phyloP scores from a whole-genome alignment of 2,797 vertebrate genomes.

The Neosilurus hyrtlii region DNA sequence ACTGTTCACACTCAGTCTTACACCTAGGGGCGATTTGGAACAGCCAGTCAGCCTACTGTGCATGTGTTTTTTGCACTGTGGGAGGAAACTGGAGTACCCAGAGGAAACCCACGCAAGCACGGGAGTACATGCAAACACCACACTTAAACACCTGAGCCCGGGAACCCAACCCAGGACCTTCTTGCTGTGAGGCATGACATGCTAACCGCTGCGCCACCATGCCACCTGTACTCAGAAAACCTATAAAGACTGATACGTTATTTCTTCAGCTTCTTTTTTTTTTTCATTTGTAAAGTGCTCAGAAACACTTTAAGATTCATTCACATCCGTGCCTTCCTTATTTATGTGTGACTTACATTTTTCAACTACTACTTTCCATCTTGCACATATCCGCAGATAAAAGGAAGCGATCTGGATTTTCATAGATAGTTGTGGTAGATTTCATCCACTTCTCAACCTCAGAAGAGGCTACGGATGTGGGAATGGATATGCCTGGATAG shows the following conservation, averaged over 20 bases:
- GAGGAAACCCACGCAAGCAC: too few relatives aligned
- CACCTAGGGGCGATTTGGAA: too few relatives aligned
- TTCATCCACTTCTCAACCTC: conserved; percentile 57
- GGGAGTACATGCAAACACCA: too few relatives aligned
- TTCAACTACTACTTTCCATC: conserved; percentile 60
- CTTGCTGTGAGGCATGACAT: too few relatives aligned
- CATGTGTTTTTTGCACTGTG: too few relatives aligned
- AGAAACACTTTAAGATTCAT: conserved; percentile 12
- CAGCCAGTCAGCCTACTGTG: too few relatives aligned
- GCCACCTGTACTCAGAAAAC: background rate
- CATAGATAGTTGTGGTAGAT: conserved; percentile 59
- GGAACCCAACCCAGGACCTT: too few relatives aligned
- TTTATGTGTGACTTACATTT: conserved; percentile 57
- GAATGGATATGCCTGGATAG: conserved; percentile 47
- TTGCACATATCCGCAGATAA: conserved; percentile 59
- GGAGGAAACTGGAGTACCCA: too few relatives aligned
- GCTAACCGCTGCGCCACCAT: too few relatives aligned
- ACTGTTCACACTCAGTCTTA: too few relatives aligned
- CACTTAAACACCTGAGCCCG: too few relatives aligned
- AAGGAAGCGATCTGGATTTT: conserved; percentile 56
- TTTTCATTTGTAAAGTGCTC: background rate
- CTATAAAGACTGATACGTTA: background rate
- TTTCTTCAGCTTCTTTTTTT: background rate
- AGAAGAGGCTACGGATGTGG: conserved; percentile 30
- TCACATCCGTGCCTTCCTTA: conserved; percentile 15